These are phyloP conservation scores for Carposina sasakii DNA, from an alignment of 1,140 invertebrate genomes.

Conservation along the genomic window DNA sequence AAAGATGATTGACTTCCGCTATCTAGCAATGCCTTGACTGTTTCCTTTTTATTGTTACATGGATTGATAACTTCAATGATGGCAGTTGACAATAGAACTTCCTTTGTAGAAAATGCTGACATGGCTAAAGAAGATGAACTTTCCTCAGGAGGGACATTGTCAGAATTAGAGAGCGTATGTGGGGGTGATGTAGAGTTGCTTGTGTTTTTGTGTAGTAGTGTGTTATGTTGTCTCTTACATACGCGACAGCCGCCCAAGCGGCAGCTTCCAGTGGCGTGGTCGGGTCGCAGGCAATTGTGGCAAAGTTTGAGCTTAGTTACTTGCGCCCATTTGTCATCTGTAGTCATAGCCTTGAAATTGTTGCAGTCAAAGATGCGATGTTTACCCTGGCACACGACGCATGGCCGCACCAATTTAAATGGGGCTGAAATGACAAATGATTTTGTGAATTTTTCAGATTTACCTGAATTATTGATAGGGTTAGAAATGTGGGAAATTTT, in stretches of 20 bases:
- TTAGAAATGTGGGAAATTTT: not conserved
- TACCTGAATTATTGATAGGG: not conserved
- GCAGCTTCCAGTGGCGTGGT: not conserved
- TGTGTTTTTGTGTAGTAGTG: conserved; percentile 1
- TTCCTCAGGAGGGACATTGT: not conserved
- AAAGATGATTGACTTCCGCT: conserved; percentile 4
- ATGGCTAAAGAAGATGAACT: not conserved
- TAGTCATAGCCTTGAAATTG: not conserved
- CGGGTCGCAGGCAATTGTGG: not conserved
- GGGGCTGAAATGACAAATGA: conserved; percentile 1
- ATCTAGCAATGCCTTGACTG: conserved; percentile 2
- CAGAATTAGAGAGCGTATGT: too few relatives aligned
- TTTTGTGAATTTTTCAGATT: not conserved
- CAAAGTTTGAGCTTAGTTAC: not conserved
- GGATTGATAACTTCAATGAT: conserved; percentile 10
- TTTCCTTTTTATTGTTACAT: not conserved
- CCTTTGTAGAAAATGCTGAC: not conserved
- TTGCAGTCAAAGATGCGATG: conserved; percentile 1
- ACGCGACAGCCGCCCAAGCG: not conserved
- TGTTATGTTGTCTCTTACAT: conserved; percentile 5
- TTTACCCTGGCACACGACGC: conserved; percentile 4
- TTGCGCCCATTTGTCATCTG: not conserved
- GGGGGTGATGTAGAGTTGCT: not conserved
- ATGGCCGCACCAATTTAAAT: not conserved
- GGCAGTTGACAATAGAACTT: conserved; percentile 7